Evolutionary conservation across 2,113 vertebrate species (phyloP), one percentile per base, ranked within the genome.

Genomic region (Odocoileus virginianus): DNA sequence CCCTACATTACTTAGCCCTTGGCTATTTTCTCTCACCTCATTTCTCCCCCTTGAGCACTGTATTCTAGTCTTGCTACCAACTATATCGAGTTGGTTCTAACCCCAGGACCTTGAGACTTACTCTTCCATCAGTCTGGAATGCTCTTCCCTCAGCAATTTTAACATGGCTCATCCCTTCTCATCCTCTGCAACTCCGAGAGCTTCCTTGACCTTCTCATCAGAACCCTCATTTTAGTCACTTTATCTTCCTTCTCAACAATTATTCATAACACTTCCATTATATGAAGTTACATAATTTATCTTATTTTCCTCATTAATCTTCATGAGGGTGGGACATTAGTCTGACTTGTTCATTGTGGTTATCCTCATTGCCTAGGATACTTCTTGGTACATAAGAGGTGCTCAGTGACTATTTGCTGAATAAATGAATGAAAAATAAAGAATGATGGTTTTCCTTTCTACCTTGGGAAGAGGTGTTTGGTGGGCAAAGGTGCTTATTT

Each of bases 341-440:
- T 91, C n/a, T 47, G 54, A 74, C 17, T 33, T 92, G 87, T 57
- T 76, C 23, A 9, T 21, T 45, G 30, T 14, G 52, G 6, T 40
- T 40, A 86, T 74, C 82, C 50, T 91, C n/a, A 64, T 47, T 45
- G 74, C 33, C 74, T 58, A 64, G 64, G 84, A 74, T 5, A 60
- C 10, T 45, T 33, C 52, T 45, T 43, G 40, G 4, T 55, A 28
- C 45, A 61, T 45, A 92, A 52, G 0, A 54, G 61, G 30, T 45
- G 83, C 61, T 76, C 40, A 85, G 30, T 61, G 33, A 93, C n/a
- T 89, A 36, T 83, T 83, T 71, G 71, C 30, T 67, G 23, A 91
- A 78, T 23, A 7, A 92, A 92, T 92, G 47, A 96, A 87, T 93
- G 67, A 89, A 45, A 96, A 82, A 91, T 10, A n/a, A 15, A 96